Conservation (phyloP, 2,797 vertebrate genomes). For the Dendrocincla fuliginosa region DNA sequence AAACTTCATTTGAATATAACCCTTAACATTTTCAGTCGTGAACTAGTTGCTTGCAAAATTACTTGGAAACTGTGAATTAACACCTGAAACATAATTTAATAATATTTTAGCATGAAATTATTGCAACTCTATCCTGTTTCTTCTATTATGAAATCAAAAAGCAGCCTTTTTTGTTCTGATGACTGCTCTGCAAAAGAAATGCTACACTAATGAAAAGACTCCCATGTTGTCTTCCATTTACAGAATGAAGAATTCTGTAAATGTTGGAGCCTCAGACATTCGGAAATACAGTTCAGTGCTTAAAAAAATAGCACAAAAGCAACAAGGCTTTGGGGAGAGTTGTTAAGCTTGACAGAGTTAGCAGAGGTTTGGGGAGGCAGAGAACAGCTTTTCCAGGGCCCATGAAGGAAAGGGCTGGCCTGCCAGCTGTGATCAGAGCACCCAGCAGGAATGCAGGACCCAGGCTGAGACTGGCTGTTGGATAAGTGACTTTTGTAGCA, state of each 20-base stretch:
- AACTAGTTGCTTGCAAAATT: background rate
- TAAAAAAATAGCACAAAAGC: background rate
- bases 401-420: background rate
- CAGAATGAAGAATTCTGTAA: background rate
- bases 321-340: background rate
- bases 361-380: background rate
- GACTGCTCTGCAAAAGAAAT: background rate
- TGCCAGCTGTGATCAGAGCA: background rate
- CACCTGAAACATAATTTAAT: background rate
- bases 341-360: background rate
- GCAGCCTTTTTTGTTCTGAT: background rate
- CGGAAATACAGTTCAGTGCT: background rate
- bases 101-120: background rate
- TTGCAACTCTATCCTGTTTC: background rate
- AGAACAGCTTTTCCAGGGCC: background rate
- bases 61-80: background rate
- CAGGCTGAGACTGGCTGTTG: background rate
- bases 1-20: background rate
- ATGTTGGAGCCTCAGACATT: background rate
- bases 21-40: background rate
- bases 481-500: background rate
- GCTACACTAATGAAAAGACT: background rate
- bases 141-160: background rate
- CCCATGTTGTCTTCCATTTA: background rate
- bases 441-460: background rate